A percentile compares a stretch with the other conserved stretches of the same genome.
Conservation (phyloP, 2,797 vertebrate species). For the Neostethus bicornis region DNA sequence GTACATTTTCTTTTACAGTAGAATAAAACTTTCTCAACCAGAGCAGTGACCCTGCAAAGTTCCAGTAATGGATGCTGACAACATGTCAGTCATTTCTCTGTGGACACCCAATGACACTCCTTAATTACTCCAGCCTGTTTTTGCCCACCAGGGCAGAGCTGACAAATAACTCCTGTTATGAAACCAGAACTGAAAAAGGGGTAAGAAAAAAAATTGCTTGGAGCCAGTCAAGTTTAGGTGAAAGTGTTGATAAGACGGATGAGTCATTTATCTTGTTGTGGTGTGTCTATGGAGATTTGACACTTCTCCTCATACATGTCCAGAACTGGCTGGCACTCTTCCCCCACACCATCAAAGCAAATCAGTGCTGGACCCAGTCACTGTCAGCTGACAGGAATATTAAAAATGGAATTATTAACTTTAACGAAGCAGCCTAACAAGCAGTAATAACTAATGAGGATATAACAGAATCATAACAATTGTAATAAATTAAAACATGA, state of each 20-base stretch:
- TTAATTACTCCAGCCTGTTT: constrained; percentile 34
- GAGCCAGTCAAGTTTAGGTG: constrained; percentile 25
- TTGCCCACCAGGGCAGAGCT: constrained; percentile 8
- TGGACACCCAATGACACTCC: constrained; percentile 15
- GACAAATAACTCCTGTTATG: constrained; percentile 24
- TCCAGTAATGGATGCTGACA: constrained; percentile 19
- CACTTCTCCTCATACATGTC: constrained; percentile 8
- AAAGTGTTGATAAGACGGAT: constrained; percentile 22
- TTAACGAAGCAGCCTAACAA: too few relatives aligned
- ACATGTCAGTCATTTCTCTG: constrained; percentile 27
- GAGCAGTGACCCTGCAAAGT: constrained; percentile 4
- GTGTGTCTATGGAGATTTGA: background rate
- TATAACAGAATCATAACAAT: too few relatives aligned
- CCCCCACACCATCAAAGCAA: constrained; percentile 22
- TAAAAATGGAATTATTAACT: too few relatives aligned
- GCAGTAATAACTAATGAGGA: too few relatives aligned
- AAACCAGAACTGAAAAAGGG: constrained; percentile 9
- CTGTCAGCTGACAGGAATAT: constrained; percentile 31
- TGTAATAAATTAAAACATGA: too few relatives aligned
- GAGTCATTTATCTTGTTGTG: constrained; percentile 30
- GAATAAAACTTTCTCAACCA: constrained; percentile 5
- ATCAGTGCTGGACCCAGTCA: constrained; percentile 27
- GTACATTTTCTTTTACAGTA: background rate
- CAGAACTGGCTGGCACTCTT: constrained; percentile 6
- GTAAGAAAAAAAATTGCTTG: background rate